A percentile compares a stretch with the other conserved stretches of the same genome.
Evolutionary conservation across 2,888 invertebrate genomes (phyloP).

Genomic region (Sisyra nigra): DNA sequence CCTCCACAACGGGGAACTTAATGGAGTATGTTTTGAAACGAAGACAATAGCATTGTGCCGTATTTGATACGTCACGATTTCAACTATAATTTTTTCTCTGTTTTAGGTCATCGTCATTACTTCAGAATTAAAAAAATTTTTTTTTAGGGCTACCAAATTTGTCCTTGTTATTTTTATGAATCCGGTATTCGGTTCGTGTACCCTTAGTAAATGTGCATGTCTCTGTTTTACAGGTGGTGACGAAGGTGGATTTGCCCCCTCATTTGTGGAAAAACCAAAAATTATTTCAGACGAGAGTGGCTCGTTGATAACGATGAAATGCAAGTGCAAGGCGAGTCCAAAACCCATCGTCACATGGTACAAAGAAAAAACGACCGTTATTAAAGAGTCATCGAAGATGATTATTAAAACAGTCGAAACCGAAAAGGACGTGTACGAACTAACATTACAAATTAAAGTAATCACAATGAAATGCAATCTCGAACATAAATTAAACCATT

Average conservation of each 20-base stretch:
- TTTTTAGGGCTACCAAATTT: background rate
- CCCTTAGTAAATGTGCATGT: constrained; percentile 11
- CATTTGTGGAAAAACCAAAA: constrained; percentile 95
- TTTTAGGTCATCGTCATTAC: background rate
- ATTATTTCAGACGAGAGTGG: constrained; percentile 98
- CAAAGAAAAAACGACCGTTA: constrained; percentile 62
- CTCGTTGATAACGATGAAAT: constrained; percentile 93
- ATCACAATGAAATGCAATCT: constrained; percentile 13
- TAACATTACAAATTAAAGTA: constrained; percentile 68
- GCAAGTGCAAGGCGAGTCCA: constrained; percentile 88
- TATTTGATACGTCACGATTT: background rate
- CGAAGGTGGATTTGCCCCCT: constrained; percentile 86
- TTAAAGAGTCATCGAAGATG: constrained; percentile 73
- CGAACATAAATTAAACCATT: too few species aligned
- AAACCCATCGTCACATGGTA: constrained; percentile 93
- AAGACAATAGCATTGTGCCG: background rate
- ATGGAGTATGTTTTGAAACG: too few species aligned
- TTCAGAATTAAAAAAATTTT: background rate
- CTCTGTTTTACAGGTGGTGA: constrained; percentile 58
- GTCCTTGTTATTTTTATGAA: background rate
- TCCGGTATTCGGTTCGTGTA: background rate
- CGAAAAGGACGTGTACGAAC: constrained; percentile 75
- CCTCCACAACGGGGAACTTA: background rate
- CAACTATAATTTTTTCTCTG: background rate
- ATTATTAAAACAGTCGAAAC: constrained; percentile 60